Base-by-base conservation (phyloP, 1,140 invertebrate genomes). In the Carposina sasakii region DNA sequence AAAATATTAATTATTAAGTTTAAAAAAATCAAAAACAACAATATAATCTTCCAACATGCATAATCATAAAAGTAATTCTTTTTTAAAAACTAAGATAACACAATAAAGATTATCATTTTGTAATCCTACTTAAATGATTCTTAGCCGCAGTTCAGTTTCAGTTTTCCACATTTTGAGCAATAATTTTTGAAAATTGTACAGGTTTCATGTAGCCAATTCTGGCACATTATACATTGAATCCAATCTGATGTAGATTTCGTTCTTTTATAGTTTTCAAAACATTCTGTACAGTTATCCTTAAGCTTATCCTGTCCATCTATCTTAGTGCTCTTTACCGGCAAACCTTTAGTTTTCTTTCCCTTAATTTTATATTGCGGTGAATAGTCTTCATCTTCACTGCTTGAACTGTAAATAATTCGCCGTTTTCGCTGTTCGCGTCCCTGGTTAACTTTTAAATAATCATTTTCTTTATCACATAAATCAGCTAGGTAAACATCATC, bases 201-300 rank as follows among this genome's bases (percentile, higher is more conserved):
- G 9, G 57, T 52, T 50, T 56, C 57, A 52, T 52, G 53, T 26
- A 60, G 48, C 57, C 48, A 59, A 37, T 56, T 53, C 12, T 17
- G 36, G 47, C 45, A 62, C 41, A 39, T 57, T 16, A 52, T 10
- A 52, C 57, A 60, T 44, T 48, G 28, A 51, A 61, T 64, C 54
- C 62, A 64, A 54, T 64, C 58, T 39, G 52, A 60, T 50, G 55
- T 60, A 13, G 57, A 64, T 47, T 59, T 60, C 9, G 60, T 55
- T 22, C 37, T 42, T 48, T 53, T 57, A 23, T 61, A 56, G 46
- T 49, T 58, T 16, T 55, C 55, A 41, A 58, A 58, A 36, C 52
- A 62, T 56, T 62, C 46, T 55, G 41, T 39, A 30, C 52, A 55
- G 53, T 51, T 36, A 53, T 55, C 42, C 34, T 58, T 45, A 42